phyloP scores from a whole-genome alignment of 2,888 invertebrate species.

The Selenia dentaria region DNA sequence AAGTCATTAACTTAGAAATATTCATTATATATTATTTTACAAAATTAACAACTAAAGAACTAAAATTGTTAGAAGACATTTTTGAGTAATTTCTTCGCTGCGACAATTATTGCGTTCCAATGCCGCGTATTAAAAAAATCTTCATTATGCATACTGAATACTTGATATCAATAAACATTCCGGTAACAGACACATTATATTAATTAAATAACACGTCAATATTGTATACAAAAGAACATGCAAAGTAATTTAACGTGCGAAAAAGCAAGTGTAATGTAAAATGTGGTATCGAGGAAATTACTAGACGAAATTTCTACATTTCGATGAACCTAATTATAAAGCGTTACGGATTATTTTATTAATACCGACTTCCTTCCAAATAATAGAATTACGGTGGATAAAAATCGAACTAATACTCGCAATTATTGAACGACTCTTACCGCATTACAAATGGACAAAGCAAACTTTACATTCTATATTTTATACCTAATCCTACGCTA shows the following conservation, averaged over 20 bases:
- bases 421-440: constrained; percentile 19
- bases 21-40: too few species aligned
- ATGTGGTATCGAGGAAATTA: constrained; percentile 68
- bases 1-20: too few species aligned
- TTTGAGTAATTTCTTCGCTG: too few species aligned
- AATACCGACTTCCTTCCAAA: constrained; percentile 62
- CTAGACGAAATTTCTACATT: constrained; percentile 75
- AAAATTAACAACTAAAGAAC: too few species aligned
- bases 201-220: constrained; percentile 42
- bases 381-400: constrained; percentile 47
- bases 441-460: constrained; percentile 26
- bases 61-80: too few species aligned
- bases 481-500: constrained; percentile 37
- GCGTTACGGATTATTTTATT: constrained; percentile 76
- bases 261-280: constrained; percentile 61
- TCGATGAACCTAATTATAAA: constrained; percentile 82
- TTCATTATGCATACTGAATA: too few species aligned
- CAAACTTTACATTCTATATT: constrained; percentile 9
- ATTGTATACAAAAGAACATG: constrained; percentile 35
- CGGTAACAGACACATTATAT: too few species aligned
- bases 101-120: too few species aligned
- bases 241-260: constrained; percentile 59
- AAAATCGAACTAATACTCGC: constrained; percentile 31
- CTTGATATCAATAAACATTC: too few species aligned
- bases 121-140: too few species aligned